Conservation (phyloP, 2,113 vertebrate species). For the Naja naja region DNA sequence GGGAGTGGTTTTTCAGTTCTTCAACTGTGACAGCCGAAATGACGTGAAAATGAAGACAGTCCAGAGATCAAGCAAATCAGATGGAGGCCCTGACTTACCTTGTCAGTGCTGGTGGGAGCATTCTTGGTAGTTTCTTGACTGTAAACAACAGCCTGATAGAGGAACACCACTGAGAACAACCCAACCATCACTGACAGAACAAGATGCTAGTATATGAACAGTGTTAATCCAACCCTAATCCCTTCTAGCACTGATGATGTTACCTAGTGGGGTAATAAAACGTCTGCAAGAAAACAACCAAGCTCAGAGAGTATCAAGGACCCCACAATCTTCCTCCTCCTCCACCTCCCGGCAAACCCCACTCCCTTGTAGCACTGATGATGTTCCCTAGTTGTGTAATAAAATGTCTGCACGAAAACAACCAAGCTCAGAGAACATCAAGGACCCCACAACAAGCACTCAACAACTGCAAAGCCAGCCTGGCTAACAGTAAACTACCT, state of each 20-base stretch:
- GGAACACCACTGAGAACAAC: background rate
- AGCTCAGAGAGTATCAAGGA: background rate
- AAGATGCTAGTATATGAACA: background rate
- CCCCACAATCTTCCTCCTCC: background rate
- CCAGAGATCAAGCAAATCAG: background rate
- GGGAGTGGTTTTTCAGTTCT: constrained; percentile 63
- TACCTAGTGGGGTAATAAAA: too few relatives aligned
- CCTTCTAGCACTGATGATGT: too few relatives aligned
- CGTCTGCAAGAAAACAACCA: background rate
- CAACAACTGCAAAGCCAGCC: background rate
- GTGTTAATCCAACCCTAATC: background rate
- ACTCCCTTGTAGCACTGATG: background rate
- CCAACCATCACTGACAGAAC: background rate
- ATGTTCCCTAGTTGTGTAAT: background rate
- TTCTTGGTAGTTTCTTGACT: background rate
- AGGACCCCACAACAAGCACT: background rate
- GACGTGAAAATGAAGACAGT: background rate
- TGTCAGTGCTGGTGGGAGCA: background rate
- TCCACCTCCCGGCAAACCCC: too few relatives aligned
- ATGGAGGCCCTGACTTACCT: background rate
- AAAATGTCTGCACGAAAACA: background rate
- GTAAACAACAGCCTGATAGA: background rate
- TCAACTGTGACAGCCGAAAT: constrained; percentile 50
- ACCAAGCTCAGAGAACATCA: background rate
- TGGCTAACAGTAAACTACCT: background rate